Evolutionary conservation across 2,113 vertebrate genomes (phyloP).

Genomic region (Pycnonotus jocosus): DNA sequence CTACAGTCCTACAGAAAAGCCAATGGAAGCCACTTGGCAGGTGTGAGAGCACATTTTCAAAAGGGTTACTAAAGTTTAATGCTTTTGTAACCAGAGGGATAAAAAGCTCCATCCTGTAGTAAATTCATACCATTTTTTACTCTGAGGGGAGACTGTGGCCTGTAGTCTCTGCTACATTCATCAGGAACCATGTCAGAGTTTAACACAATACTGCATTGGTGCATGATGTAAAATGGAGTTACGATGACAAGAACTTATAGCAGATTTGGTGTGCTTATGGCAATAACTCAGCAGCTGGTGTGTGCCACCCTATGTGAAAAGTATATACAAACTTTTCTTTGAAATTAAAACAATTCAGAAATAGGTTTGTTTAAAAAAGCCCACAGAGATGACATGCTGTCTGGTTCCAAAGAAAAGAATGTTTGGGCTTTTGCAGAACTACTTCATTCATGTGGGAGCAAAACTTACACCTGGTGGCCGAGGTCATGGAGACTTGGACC

Average conservation of each 20-base stretch:
- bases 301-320: background rate
- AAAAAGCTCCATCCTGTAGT: background rate
- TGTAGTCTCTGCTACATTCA: background rate
- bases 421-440: background rate
- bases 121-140: background rate
- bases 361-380: background rate
- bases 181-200: background rate
- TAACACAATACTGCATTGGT: background rate
- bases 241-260: background rate
- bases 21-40: background rate
- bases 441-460: background rate
- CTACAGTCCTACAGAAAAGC: background rate
- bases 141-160: background rate
- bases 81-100: background rate
- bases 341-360: background rate
- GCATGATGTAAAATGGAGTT: background rate
- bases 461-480: background rate
- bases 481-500: background rate
- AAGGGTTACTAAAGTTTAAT: background rate
- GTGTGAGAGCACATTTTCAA: background rate
- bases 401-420: background rate
- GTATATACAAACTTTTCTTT: background rate
- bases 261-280: background rate
- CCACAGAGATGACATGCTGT: background rate
- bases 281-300: background rate